Percentiles rank a stretch among this genome's conserved stretches.
These are phyloP conservation scores for Acrossocheilus wenchowensis DNA, from an alignment of 2,797 vertebrate genomes.

Conservation along the genomic window DNA sequence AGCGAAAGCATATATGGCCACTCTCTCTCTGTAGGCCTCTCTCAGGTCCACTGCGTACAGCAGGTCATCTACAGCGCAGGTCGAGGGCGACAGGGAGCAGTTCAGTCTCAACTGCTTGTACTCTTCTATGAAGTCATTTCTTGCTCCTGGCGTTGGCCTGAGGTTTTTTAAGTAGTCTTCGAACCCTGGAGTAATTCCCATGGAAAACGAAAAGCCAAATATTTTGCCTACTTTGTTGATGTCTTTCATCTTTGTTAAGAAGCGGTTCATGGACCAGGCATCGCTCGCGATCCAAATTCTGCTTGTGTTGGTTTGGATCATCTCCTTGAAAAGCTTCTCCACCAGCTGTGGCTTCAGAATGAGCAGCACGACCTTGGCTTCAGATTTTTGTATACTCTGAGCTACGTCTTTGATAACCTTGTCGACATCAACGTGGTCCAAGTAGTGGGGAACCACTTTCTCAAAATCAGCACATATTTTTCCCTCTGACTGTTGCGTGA, in stretches of 20 bases:
- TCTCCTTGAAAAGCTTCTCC: conserved; percentile 59
- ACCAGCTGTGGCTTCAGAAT: conserved; percentile 58
- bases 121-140: conserved; percentile 65
- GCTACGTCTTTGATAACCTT: conserved; percentile 42
- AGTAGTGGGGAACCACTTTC: conserved; percentile 55
- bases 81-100: conserved; percentile 43
- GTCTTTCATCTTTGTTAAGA: conserved; percentile 54
- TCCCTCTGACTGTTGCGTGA: conserved; percentile 71
- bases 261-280: conserved; percentile 55
- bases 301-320: conserved; percentile 55
- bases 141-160: conserved; percentile 50
- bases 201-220: conserved; percentile 64
- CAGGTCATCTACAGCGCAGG: conserved; percentile 58
- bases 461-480: conserved; percentile 63
- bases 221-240: conserved; percentile 64
- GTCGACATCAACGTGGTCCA: conserved; percentile 8
- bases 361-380: conserved; percentile 57
- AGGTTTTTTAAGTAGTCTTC: conserved; percentile 57
- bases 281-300: conserved; percentile 66
- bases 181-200: conserved; percentile 59
- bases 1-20: conserved; percentile 61
- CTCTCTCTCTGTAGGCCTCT: conserved; percentile 52
- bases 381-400: conserved; percentile 42
- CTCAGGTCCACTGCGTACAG: conserved; percentile 41
- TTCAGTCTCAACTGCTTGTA: conserved; percentile 57